phyloP scores from a whole-genome alignment of 2,888 invertebrate species.

The Branchipolynoe longqiensis region DNA sequence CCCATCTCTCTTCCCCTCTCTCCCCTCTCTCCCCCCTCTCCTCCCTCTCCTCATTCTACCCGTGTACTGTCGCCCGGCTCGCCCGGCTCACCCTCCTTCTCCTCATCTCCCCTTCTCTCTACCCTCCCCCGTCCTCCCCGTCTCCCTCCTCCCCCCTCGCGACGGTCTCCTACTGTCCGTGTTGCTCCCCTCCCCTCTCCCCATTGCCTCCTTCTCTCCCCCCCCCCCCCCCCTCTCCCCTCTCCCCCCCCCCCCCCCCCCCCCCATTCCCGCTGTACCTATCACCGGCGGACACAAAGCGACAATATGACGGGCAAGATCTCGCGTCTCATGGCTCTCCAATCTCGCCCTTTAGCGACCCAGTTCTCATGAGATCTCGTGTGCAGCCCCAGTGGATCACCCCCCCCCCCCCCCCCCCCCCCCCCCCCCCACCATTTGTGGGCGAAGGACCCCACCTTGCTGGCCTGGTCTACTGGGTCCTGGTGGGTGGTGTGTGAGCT shows the following conservation, averaged over 20 bases:
- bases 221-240: not conserved
- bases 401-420: no score
- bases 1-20: not conserved
- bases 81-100: not conserved
- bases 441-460: no score
- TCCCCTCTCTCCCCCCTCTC: not conserved
- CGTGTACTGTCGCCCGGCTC: no score
- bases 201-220: not conserved
- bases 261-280: not conserved
- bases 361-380: no score
- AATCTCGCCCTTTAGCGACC: no score
- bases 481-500: no score
- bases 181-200: not conserved
- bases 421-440: no score
- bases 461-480: no score
- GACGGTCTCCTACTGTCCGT: not conserved
- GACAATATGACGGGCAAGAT: no score
- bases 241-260: not conserved
- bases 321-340: no score
- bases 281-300: no score
- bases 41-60: not conserved
- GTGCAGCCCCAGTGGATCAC: no score
- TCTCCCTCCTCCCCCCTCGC: not conserved
- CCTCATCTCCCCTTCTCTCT: not conserved
- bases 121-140: not conserved